These are phyloP conservation scores for Babylonia areolata DNA, from an alignment of 1,140 invertebrate species.

Conservation along the genomic window DNA sequence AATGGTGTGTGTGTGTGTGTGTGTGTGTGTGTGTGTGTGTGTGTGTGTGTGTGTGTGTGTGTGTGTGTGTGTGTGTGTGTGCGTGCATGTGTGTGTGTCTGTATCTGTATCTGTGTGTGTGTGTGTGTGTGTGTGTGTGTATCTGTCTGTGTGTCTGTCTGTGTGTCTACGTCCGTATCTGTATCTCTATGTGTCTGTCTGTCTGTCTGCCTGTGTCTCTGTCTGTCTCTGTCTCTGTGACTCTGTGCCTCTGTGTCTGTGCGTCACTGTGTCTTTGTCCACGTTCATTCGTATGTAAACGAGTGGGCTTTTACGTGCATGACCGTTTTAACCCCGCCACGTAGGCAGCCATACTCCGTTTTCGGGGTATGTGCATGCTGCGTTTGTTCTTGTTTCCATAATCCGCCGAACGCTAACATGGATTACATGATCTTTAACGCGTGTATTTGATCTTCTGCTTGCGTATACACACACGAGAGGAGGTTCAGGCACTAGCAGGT, in stretches of 20 bases:
- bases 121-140: neutral
- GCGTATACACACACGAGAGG: no score
- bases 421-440: no score
- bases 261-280: neutral
- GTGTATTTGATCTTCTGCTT: no score
- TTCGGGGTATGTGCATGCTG: no score
- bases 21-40: neutral
- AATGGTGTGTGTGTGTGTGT: neutral
- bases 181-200: neutral
- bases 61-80: constrained; percentile 7
- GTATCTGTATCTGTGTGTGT: neutral
- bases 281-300: neutral
- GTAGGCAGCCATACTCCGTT: no score
- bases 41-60: constrained; percentile 7
- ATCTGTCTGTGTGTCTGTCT: neutral
- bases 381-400: no score
- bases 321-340: no score
- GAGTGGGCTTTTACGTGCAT: neutral
- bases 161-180: neutral
- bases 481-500: no score
- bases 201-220: neutral
- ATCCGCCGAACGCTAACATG: no score
- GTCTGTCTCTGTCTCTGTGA: neutral
- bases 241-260: neutral
- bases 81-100: neutral